Conservation (phyloP, 1,140 invertebrate genomes). For the Drosophila sp. region DNA sequence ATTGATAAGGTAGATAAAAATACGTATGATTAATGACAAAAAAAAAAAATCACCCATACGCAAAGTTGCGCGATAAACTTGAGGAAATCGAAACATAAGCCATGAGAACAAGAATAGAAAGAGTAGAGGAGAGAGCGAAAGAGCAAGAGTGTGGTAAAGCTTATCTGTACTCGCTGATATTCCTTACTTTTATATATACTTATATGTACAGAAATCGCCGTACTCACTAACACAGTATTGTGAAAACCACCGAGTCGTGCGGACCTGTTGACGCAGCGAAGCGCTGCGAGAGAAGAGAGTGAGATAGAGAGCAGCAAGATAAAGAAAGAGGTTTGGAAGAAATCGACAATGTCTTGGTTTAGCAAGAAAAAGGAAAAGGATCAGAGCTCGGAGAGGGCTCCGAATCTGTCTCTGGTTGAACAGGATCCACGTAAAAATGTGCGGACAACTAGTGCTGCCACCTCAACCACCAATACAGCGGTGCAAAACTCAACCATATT, state of each 20-base stretch:
- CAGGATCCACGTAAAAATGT: slow-evolving; percentile 77
- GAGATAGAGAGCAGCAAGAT: neutral
- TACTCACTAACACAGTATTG: neutral
- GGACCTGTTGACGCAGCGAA: neutral
- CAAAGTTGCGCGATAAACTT: neutral
- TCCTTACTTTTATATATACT: neutral
- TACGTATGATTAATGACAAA: slow-evolving; percentile 5
- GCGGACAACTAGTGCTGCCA: slow-evolving; percentile 66
- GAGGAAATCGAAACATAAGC: neutral
- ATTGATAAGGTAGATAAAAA: neutral
- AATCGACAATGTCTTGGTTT: slow-evolving; percentile 52
- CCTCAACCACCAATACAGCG: slow-evolving; percentile 71
- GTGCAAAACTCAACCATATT: slow-evolving; percentile 73
- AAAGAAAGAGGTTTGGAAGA: neutral
- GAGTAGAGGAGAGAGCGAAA: neutral
- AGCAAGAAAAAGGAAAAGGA: slow-evolving; percentile 61
- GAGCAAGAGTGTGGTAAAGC: slow-evolving; percentile 5
- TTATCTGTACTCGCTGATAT: neutral
- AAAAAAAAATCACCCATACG: slow-evolving; percentile 3
- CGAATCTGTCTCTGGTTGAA: slow-evolving; percentile 44
- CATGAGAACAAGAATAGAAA: neutral
- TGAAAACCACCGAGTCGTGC: neutral
- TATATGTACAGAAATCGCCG: neutral
- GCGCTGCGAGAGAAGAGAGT: neutral
- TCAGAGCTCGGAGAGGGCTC: slow-evolving; percentile 12